Conservation (phyloP, 2,888 invertebrate species). For the Stenchaetothrips biformis region DNA sequence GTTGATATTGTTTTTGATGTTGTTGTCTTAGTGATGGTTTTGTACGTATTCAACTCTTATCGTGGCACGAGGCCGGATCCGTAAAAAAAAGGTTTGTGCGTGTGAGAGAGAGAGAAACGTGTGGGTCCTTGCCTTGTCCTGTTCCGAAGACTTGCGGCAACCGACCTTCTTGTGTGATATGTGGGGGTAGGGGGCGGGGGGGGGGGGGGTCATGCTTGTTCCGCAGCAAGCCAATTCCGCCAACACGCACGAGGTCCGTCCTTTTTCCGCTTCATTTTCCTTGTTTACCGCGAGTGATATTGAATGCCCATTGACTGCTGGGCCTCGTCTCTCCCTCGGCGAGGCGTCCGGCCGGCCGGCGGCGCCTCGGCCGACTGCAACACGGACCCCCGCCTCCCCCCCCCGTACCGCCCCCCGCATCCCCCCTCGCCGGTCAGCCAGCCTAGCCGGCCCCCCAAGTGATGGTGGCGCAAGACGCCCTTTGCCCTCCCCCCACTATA, state of each 20-base stretch:
- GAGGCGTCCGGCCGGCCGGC: too few species aligned
- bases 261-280: background rate
- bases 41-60: background rate
- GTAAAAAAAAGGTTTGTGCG: background rate
- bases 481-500: constrained; percentile 4
- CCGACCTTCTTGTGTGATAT: background rate
- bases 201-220: too few species aligned
- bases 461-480: background rate
- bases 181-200: background rate
- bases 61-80: background rate
- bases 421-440: background rate
- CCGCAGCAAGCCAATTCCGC: background rate
- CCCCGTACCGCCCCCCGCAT: background rate
- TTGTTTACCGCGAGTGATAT: background rate
- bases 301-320: too few species aligned
- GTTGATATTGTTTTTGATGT: too few species aligned
- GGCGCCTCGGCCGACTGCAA: background rate
- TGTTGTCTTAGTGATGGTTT: too few species aligned
- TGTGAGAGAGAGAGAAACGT: too few species aligned
- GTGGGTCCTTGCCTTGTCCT: background rate
- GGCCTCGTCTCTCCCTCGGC: background rate
- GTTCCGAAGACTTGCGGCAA: background rate
- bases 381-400: background rate
- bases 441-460: background rate
- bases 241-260: background rate